Conservation (phyloP, 2,888 invertebrate genomes). For the Antheraea yamamai region DNA sequence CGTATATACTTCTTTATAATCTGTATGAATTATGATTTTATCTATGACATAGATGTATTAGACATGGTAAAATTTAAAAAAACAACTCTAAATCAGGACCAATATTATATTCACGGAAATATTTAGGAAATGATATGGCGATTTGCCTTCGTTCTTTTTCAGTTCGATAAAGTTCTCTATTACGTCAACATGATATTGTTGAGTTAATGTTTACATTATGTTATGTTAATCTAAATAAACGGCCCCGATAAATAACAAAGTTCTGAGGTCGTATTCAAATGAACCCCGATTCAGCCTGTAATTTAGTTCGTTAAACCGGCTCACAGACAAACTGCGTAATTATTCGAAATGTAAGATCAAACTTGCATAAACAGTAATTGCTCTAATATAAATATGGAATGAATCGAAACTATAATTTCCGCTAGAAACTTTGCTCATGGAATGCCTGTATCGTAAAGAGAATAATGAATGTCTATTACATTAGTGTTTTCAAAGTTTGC, state of each 20-base stretch:
- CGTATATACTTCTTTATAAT: not conserved
- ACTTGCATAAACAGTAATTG: slow-evolving; percentile 35
- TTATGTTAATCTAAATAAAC: slow-evolving; percentile 4
- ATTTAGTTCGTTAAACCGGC: slow-evolving; percentile 27
- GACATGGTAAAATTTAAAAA: not conserved
- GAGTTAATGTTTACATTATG: not conserved
- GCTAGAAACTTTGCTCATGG: slow-evolving; percentile 11
- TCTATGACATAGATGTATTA: not conserved
- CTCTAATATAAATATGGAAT: slow-evolving; percentile 32
- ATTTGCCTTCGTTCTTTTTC: not conserved
- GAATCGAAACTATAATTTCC: slow-evolving; percentile 28
- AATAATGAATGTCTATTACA: slow-evolving; percentile 9
- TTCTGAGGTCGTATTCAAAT: slow-evolving; percentile 52
- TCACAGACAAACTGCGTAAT: slow-evolving; percentile 38
- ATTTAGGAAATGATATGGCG: not conserved
- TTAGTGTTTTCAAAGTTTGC: slow-evolving; percentile 1
- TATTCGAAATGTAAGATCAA: slow-evolving; percentile 43
- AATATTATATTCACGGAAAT: not conserved
- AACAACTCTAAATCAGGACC: too few species aligned
- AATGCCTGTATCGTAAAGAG: slow-evolving; percentile 15
- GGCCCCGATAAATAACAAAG: slow-evolving; percentile 25
- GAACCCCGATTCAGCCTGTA: slow-evolving; percentile 30
- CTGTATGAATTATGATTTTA: not conserved
- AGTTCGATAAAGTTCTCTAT: not conserved
- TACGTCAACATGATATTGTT: not conserved